phyloP scores from a whole-genome alignment of 2,113 vertebrate species.

The Bubalus kerabau region DNA sequence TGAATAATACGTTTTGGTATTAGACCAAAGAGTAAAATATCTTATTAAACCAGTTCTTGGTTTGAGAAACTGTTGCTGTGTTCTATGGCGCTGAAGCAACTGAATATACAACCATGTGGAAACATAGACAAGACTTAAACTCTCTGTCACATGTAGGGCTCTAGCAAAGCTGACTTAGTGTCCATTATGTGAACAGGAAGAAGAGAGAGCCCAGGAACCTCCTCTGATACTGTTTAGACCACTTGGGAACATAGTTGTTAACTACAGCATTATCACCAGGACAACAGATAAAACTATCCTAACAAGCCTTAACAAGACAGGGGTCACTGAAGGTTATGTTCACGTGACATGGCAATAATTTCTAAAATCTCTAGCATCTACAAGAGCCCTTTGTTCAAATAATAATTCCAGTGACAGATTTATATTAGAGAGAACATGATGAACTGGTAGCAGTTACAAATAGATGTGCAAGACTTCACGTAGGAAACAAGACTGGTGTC shows the following conservation, averaged over 20 bases:
- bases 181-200: neutral
- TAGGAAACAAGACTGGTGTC: neutral
- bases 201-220: neutral
- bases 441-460: neutral
- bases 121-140: neutral
- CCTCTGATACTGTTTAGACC: neutral
- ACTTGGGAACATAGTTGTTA: neutral
- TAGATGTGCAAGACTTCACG: neutral
- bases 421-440: neutral
- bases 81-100: neutral
- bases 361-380: neutral
- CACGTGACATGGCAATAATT: neutral
- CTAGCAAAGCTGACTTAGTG: neutral
- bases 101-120: neutral
- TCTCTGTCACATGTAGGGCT: neutral
- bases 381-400: slow-evolving; percentile 28
- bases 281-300: neutral
- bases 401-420: slow-evolving; percentile 2
- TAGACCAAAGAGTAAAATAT: neutral
- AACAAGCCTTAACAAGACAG: slow-evolving; percentile 24
- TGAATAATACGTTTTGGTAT: no score
- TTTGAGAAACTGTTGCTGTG: neutral
- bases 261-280: slow-evolving; percentile 1
- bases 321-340: neutral
- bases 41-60: neutral